Base-by-base conservation (phyloP, 2,113 vertebrate genomes). In the Columbina picui region DNA sequence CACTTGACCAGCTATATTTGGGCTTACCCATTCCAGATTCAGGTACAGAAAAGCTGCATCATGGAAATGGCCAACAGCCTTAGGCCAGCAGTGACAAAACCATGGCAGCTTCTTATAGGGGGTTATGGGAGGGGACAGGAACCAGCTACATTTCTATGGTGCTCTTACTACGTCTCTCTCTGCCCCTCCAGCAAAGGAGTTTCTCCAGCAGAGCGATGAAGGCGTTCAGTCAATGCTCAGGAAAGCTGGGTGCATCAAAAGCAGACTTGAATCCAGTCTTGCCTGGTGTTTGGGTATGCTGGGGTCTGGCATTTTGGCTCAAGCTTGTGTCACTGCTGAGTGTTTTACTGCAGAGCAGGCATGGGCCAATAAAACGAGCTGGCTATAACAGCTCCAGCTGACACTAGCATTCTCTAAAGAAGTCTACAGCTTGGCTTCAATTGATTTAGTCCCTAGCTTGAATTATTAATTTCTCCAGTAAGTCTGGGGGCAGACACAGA, bases 391-490 rank as follows among this genome's bases (percentile, higher is more conserved):
- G 64, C 69, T 59, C 38, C 74, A 78, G 78, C 52, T 87, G 74
- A 52, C 61, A 34, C 70, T 7, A 38, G 67, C 49, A 26, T 92
- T 85, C 74, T 75, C 32, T 82, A 34, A 68, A 25, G 67, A 64
- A 59, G 2, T 12, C 47, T 25, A 10, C 14, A 84, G 86, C 69
- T 57, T 45, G 47, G 67, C 26, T 52, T 82, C 47, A 38, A 67
- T 75, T 78, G 74, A 94, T 82, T 87, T 67, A 87, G 55, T 70
- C 25, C 55, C 13, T 74, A 85, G 25, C 52, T 68, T 61, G 70
- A 78, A 39, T 79, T 75, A 82, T 79, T 90, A 67, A 87, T 94
- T 95, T 85, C 74, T 83, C 56, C 57, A 57, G 38, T 67, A 91
- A 77, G 34, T 64, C 63, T 2, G 1, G 32, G 61, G 65, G 47